Evolutionary conservation across 2,113 vertebrate species (phyloP).

Genomic region (Pseudorhombus dupliciocellatus): DNA sequence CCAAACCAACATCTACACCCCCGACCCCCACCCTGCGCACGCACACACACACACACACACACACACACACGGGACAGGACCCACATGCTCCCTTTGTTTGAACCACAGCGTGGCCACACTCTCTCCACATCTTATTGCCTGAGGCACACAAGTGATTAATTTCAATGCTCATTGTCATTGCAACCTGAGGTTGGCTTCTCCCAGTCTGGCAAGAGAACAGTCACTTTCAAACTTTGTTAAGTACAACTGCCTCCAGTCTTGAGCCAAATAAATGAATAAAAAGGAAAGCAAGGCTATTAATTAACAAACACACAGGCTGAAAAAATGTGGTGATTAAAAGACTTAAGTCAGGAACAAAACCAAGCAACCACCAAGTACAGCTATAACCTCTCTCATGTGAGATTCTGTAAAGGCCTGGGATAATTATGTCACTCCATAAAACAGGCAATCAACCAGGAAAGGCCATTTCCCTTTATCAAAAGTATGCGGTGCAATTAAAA

Average conservation of each 20-base stretch:
- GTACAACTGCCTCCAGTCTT: conserved; percentile 14
- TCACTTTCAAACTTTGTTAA: conserved; percentile 44
- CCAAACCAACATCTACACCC: conserved; percentile 55
- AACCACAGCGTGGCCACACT: conserved; percentile 46
- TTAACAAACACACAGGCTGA: conserved; percentile 20
- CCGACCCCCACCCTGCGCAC: neutral
- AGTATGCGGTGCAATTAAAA: neutral
- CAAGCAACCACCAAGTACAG: conserved; percentile 15
- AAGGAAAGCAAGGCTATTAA: conserved; percentile 28
- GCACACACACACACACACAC: conserved; percentile 35
- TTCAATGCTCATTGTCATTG: conserved; percentile 61
- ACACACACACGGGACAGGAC: conserved; percentile 37
- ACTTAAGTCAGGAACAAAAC: conserved; percentile 34
- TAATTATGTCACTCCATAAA: conserved; percentile 18
- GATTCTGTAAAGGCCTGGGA: neutral
- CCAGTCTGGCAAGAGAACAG: conserved; percentile 42
- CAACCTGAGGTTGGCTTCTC: conserved; percentile 54
- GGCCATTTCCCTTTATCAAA: conserved; percentile 3
- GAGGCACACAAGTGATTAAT: conserved; percentile 56
- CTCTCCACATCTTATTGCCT: conserved; percentile 49
- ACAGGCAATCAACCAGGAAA: conserved; percentile 11
- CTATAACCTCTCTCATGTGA: neutral
- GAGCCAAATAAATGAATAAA: neutral
- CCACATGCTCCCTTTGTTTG: conserved; percentile 71
- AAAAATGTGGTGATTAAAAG: conserved; percentile 17